Conservation (phyloP, 1,140 invertebrate genomes). For the Grapholita molesta region DNA sequence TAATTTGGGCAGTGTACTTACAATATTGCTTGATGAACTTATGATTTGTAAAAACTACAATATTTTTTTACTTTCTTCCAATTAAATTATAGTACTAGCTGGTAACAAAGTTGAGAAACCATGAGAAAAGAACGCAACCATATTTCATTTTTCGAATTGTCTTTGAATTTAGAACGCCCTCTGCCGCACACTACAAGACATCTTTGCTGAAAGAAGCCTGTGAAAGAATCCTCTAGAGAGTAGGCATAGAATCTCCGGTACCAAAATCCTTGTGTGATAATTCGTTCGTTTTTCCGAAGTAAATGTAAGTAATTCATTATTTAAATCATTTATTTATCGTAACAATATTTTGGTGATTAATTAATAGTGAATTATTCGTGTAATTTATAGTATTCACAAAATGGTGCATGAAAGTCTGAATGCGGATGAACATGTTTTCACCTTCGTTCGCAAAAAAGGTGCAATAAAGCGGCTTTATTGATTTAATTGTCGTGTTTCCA, state of each 20-base stretch:
- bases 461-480: constrained; percentile 55
- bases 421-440: constrained; percentile 24
- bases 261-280: constrained; percentile 75
- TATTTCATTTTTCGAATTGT: constrained; percentile 37
- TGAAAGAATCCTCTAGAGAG: constrained; percentile 77
- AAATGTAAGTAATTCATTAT: constrained; percentile 66
- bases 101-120: constrained; percentile 3
- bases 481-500: constrained; percentile 66
- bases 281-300: constrained; percentile 63
- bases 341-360: constrained; percentile 23
- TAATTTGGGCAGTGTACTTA: not conserved
- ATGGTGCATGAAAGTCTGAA: constrained; percentile 32
- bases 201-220: constrained; percentile 70
- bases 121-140: constrained; percentile 20
- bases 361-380: constrained; percentile 22
- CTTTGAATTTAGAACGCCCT: constrained; percentile 72
- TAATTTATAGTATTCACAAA: constrained; percentile 26
- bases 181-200: constrained; percentile 46
- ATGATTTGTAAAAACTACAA: not conserved
- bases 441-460: constrained; percentile 36
- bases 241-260: constrained; percentile 75
- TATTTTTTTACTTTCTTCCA: not conserved
- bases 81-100: not conserved
- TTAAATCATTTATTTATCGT: constrained; percentile 26
- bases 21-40: not conserved